Percentiles rank a stretch among this genome's conserved stretches.
Conservation (phyloP, 2,797 vertebrate genomes). For the Dicrostonyx torquatus region DNA sequence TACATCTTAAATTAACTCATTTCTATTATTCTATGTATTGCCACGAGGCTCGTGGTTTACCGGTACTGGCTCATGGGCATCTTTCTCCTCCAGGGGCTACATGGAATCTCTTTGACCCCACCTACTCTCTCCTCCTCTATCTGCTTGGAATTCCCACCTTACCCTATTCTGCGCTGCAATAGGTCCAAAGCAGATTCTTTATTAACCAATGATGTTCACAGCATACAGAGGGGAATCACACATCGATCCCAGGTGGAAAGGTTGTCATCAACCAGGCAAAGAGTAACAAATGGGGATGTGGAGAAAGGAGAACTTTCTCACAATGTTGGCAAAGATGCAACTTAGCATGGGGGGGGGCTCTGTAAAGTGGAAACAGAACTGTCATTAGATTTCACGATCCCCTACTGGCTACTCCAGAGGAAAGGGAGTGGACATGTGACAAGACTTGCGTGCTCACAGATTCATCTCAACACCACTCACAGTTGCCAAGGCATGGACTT, state of each 20-base stretch:
- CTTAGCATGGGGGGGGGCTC: neutral
- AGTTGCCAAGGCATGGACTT: neutral
- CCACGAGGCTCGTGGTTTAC: too few relatives aligned
- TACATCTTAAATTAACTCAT: too few relatives aligned
- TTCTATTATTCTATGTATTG: too few relatives aligned
- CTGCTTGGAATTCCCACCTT: too few relatives aligned
- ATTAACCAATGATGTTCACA: too few relatives aligned
- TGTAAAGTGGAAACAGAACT: neutral
- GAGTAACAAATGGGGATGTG: neutral
- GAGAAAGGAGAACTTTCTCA: neutral
- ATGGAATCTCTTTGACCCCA: too few relatives aligned
- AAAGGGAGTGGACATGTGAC: neutral
- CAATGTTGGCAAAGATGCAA: neutral
- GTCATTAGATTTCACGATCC: neutral
- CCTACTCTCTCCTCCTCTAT: too few relatives aligned
- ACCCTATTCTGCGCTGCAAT: too few relatives aligned
- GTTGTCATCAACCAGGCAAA: neutral
- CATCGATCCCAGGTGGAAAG: neutral
- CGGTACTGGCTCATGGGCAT: too few relatives aligned
- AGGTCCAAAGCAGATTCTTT: too few relatives aligned
- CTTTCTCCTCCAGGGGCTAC: too few relatives aligned
- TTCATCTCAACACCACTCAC: neutral
- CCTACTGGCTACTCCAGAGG: neutral
- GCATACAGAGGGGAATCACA: too few relatives aligned
- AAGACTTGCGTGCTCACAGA: neutral